phyloP scores from a whole-genome alignment of 2,797 vertebrate species.

The Huso huso region DNA sequence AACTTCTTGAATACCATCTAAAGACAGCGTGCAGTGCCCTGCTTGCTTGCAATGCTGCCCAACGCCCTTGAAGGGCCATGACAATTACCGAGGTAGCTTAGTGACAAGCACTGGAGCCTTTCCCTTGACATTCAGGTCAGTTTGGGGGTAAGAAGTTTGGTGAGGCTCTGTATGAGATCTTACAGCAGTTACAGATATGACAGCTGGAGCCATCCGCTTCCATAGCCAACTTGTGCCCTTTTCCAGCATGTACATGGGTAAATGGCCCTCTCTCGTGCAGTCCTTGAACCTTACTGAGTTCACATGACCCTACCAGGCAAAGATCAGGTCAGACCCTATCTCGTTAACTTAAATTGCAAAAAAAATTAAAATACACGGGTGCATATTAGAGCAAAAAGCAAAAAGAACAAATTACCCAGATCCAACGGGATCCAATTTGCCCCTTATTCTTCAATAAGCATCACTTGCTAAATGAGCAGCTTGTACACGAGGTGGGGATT shows the following conservation, averaged over 20 bases:
- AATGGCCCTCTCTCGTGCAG: neutral
- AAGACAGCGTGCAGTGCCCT: neutral
- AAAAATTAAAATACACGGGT: neutral
- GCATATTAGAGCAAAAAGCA: too few relatives aligned
- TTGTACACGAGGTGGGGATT: too few relatives aligned
- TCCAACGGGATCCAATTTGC: too few relatives aligned
- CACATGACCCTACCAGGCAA: neutral
- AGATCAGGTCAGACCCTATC: neutral
- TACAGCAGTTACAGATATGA: constrained; percentile 73
- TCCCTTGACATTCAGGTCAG: constrained; percentile 66
- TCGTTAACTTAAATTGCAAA: neutral
- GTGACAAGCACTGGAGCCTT: constrained; percentile 50
- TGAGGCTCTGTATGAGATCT: constrained; percentile 61
- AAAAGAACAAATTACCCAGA: too few relatives aligned
- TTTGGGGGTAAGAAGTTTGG: constrained; percentile 72
- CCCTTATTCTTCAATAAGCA: too few relatives aligned
- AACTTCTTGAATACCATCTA: constrained; percentile 21
- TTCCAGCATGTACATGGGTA: constrained; percentile 35
- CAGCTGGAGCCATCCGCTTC: constrained; percentile 63
- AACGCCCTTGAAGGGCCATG: too few relatives aligned
- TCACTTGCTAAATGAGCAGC: too few relatives aligned
- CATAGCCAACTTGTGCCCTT: constrained; percentile 53
- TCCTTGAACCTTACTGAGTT: neutral
- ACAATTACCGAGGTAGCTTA: too few relatives aligned
- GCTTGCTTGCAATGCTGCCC: neutral